These are phyloP conservation scores for Sarcophaga subvicina DNA, from an alignment of 2,888 invertebrate species.

Conservation along the genomic window DNA sequence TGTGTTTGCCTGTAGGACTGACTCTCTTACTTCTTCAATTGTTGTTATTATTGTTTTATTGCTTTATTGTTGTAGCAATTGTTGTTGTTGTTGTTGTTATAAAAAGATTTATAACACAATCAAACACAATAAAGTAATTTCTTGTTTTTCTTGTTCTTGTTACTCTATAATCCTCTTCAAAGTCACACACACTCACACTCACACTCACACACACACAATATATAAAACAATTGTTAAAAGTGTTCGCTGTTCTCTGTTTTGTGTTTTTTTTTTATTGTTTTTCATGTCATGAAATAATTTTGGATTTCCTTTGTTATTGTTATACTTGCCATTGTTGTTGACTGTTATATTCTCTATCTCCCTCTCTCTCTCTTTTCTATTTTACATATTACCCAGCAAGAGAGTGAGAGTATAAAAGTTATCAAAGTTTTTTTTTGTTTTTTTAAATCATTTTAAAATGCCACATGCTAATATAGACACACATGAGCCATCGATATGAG, in stretches of 20 bases:
- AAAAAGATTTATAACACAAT: conserved; percentile 54
- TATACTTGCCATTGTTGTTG: conserved; percentile 16
- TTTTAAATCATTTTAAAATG: conserved; percentile 47
- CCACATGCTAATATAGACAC: conserved; percentile 44
- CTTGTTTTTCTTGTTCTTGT: neutral
- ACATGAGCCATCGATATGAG: neutral
- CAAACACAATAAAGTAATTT: conserved; percentile 51
- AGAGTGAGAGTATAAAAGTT: too few relatives aligned
- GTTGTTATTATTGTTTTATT: too few relatives aligned
- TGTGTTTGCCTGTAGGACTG: neutral
- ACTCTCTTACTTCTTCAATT: too few relatives aligned
- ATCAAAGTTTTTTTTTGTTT: conserved; percentile 15
- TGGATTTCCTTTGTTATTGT: conserved; percentile 43
- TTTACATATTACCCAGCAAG: too few relatives aligned
- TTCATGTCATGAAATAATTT: conserved; percentile 45
- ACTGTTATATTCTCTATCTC: neutral
- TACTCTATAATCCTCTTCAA: neutral
- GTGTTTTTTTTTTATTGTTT: neutral
- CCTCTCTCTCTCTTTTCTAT: too few relatives aligned
- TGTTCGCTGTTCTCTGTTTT: conserved; percentile 27
- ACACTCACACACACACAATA: neutral
- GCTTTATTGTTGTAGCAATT: conserved; percentile 27
- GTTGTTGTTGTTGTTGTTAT: conserved; percentile 28
- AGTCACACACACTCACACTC: neutral
- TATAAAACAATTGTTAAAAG: neutral